These are phyloP conservation scores for Conger conger DNA, from an alignment of 2,113 vertebrate genomes.

Conservation along the genomic window DNA sequence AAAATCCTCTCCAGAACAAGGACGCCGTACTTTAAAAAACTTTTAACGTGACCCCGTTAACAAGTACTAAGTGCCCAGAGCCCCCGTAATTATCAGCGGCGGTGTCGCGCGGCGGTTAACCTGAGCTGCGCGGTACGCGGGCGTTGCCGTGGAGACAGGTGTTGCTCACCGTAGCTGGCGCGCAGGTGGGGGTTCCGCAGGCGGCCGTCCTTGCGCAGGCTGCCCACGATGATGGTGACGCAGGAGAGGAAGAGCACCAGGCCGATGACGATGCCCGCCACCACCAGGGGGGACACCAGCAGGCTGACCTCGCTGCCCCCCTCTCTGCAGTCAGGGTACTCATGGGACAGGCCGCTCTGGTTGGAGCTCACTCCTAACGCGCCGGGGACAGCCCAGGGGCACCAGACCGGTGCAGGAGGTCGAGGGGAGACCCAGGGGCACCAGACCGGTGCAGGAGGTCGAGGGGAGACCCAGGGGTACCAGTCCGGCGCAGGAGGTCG, in stretches of 20 bases:
- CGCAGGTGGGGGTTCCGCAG: conserved; percentile 70
- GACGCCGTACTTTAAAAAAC: too few species aligned
- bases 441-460: conserved; percentile 10
- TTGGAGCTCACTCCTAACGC: conserved; percentile 65
- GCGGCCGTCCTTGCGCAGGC: conserved; percentile 81
- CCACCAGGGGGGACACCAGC: conserved; percentile 88
- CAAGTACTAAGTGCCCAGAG: too few species aligned
- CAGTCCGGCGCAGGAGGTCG: conserved; percentile 9
- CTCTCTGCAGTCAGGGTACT: conserved; percentile 72
- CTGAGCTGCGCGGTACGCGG: neutral
- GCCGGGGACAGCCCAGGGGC: conserved; percentile 21
- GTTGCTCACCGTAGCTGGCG: conserved; percentile 65
- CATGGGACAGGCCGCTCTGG: conserved; percentile 67
- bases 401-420: conserved; percentile 10
- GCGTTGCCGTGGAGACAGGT: neutral
- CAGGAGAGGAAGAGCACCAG: conserved; percentile 91
- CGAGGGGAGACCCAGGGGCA: neutral
- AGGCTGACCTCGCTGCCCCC: conserved; percentile 72
- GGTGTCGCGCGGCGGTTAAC: too few species aligned
- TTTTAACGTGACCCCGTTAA: too few species aligned
- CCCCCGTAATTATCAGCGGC: too few species aligned
- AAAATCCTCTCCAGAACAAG: too few species aligned
- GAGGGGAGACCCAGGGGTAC: neutral
- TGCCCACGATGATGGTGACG: conserved; percentile 91
- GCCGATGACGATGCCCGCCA: conserved; percentile 90